phyloP scores from a whole-genome alignment of 2,113 vertebrate species.

The Montifringilla adamsi region DNA sequence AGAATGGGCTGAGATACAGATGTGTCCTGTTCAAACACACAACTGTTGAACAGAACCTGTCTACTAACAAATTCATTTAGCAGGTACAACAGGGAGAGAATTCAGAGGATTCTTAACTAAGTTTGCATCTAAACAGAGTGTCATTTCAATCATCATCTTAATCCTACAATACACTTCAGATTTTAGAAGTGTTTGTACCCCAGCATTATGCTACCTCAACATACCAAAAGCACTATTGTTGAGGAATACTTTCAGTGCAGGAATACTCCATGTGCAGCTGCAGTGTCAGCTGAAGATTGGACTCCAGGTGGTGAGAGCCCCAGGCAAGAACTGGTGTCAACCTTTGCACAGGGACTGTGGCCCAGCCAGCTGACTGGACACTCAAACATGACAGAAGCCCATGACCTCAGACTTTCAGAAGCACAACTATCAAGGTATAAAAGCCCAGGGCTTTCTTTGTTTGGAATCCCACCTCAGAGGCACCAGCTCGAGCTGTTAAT shows the following conservation, averaged over 20 bases:
- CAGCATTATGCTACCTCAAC: background rate
- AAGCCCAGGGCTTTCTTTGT: background rate
- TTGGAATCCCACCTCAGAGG: background rate
- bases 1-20: background rate
- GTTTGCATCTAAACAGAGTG: background rate
- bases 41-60: background rate
- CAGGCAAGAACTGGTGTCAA: background rate
- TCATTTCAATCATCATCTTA: background rate
- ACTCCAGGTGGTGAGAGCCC: background rate
- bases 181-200: background rate
- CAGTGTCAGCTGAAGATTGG: background rate
- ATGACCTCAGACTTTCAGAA: background rate
- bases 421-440: background rate
- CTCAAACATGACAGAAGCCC: background rate
- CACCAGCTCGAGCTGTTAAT: background rate
- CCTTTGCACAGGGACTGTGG: background rate
- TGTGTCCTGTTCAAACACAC: accelerated
- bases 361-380: background rate
- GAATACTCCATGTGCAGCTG: background rate
- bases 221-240: background rate
- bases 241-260: background rate
- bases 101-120: background rate
- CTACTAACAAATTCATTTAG: background rate
- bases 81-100: background rate
- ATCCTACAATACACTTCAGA: background rate